Conservation (phyloP, 2,113 vertebrate genomes). For the Blennius ocellaris region DNA sequence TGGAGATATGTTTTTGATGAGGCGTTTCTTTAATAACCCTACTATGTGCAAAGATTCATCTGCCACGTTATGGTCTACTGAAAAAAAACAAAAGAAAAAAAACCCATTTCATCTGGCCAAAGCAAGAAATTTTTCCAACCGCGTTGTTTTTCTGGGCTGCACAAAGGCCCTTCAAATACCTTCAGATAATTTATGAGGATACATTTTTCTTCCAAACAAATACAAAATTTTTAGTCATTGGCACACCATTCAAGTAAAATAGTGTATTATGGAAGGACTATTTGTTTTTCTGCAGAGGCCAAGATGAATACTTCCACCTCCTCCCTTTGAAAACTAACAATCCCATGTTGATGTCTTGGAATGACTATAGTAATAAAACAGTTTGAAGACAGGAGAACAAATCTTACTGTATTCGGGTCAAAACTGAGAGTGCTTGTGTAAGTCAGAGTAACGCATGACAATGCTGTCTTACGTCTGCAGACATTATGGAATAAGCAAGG, state of each 20-base stretch:
- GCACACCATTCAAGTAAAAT: conserved; percentile 4
- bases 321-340: conserved; percentile 46
- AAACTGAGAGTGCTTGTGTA: conserved; percentile 29
- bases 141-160: neutral
- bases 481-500: conserved; percentile 23
- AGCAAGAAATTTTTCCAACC: too few species aligned
- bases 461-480: conserved; percentile 20
- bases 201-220: conserved; percentile 22
- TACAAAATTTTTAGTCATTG: conserved; percentile 34
- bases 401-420: conserved; percentile 28
- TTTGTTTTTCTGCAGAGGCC: conserved; percentile 41
- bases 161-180: neutral
- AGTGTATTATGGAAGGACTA: conserved; percentile 43
- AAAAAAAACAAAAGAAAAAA: too few species aligned
- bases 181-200: conserved; percentile 42
- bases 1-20: too few species aligned
- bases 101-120: too few species aligned
- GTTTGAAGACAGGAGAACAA: conserved; percentile 37
- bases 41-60: too few species aligned
- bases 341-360: conserved; percentile 47
- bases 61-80: too few species aligned
- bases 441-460: conserved; percentile 48
- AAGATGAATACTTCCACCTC: conserved; percentile 45
- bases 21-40: too few species aligned
- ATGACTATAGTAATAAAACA: conserved; percentile 52